Base-by-base conservation (phyloP, 2,888 invertebrate species). In the Chaitophorus viminalis region DNA sequence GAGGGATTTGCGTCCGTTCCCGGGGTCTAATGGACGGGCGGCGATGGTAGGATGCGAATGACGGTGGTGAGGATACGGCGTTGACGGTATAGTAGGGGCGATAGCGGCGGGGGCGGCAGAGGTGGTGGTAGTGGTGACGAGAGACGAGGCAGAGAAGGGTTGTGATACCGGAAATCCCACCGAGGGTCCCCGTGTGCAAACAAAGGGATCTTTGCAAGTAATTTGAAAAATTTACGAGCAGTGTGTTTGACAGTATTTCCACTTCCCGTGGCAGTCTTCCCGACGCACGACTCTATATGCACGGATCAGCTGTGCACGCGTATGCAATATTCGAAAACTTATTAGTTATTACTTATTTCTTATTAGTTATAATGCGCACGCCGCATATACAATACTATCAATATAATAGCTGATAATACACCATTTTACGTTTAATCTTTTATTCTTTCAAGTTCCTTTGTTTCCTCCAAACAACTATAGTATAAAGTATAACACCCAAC, bases 151-250 rank as follows among this genome's bases (percentile, higher is more conserved):
- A 11, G 72, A 78, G 70, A 78, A 70, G 78, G 52, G 52, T 70
- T 68, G 75, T n/a, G 36, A 70, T 36, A 2, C 87, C 72, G 87
- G 79, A 87, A 87, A 78, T 81, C 79, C 72, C 74, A 21, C 39
- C 31, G 60, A 87, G 86, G 86, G 79, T 60, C 60, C 79, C 72
- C 65, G 74, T 39, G 74, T 39, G 72, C 72, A 25, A 79, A 87
- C 87, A 87, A 87, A 87, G 60, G 79, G 79, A 79, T 81, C 72
- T 81, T 72, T 78, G 72, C 52, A 21, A 87, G 74, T 87, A 87
- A 87, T 87, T 87, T 87, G 87, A 87, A 79, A 87, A 87, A 87
- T 87, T 87, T 87, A 87, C 87, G 74, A 87, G 60, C 60, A 17
- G 60, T 87, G 87, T 60, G 39, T 87, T 79, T 87, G 87, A 87